phyloP scores from a whole-genome alignment of 2,113 vertebrate genomes.

The Aphyosemion australe region DNA sequence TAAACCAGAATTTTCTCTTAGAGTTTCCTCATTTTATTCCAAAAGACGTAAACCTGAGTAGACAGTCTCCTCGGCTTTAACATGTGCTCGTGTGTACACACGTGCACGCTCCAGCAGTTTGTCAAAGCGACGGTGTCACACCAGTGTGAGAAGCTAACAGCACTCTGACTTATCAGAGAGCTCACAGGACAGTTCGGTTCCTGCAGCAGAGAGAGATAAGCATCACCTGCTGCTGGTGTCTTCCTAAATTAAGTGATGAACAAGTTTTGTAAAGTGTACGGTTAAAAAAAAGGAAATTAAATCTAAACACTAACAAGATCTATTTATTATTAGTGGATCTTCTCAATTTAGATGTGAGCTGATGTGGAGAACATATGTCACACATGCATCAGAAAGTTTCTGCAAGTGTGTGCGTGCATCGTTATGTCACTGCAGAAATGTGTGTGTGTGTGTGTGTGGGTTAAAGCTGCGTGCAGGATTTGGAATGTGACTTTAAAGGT shows the following conservation, averaged over 20 bases:
- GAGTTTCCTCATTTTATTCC: constrained; percentile 72
- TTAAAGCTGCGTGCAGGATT: constrained; percentile 35
- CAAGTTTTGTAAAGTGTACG: neutral
- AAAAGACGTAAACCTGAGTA: constrained; percentile 59
- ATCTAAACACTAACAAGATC: neutral
- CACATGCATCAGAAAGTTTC: constrained; percentile 3
- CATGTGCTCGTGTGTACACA: constrained; percentile 21
- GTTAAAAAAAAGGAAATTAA: constrained; percentile 5
- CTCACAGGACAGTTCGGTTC: constrained; percentile 17
- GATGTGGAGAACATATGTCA: constrained; percentile 4
- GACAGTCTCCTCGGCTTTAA: constrained; percentile 49
- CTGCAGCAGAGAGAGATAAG: constrained; percentile 11
- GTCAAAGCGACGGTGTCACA: constrained; percentile 27
- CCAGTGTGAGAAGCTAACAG: constrained; percentile 48
- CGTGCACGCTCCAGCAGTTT: constrained; percentile 52
- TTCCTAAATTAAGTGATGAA: neutral
- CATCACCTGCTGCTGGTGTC: constrained; percentile 9
- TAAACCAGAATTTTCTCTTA: constrained; percentile 36
- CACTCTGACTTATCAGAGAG: constrained; percentile 44
- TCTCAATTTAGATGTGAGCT: neutral
- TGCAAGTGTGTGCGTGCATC: constrained; percentile 13
- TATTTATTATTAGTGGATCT: neutral
- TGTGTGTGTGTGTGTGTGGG: constrained; percentile 1
- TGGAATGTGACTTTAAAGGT: constrained; percentile 64
- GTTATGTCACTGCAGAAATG: constrained; percentile 15